Conservation (phyloP, 2,113 vertebrate species). For the Synodontis membranacea region DNA sequence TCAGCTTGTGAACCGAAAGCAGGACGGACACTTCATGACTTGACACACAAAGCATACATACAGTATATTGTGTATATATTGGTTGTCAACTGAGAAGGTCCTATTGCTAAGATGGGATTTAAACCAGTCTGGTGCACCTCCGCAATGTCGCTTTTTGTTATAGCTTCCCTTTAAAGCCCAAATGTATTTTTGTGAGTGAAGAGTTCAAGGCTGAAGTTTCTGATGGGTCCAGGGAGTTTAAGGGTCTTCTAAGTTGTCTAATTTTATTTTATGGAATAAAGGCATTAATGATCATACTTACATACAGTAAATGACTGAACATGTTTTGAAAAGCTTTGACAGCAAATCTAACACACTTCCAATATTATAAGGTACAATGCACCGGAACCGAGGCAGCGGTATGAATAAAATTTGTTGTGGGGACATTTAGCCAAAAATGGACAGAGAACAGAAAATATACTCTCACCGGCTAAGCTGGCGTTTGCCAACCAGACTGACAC, state of each 20-base stretch:
- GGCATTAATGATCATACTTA: not conserved
- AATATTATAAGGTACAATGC: not conserved
- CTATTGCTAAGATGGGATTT: too few relatives aligned
- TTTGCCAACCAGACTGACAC: not conserved
- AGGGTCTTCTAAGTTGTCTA: not conserved
- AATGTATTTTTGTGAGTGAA: not conserved
- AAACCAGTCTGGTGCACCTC: too few relatives aligned
- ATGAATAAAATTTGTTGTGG: not conserved
- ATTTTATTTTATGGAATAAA: not conserved
- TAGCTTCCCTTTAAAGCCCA: not conserved
- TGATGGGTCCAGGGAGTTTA: not conserved
- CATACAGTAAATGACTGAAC: not conserved
- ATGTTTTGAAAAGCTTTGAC: not conserved
- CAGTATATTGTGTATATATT: too few relatives aligned
- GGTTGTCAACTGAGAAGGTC: too few relatives aligned
- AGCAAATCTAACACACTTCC: not conserved
- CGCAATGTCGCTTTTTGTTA: too few relatives aligned
- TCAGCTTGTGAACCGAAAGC: too few relatives aligned
- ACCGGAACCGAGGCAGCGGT: not conserved
- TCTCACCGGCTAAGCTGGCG: not conserved
- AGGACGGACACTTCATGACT: too few relatives aligned
- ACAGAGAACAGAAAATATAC: not conserved
- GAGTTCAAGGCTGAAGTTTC: not conserved
- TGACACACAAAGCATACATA: too few relatives aligned
- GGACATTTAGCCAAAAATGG: not conserved